phyloP scores from a whole-genome alignment of 2,113 vertebrate species.

The Hystrix brachyura region DNA sequence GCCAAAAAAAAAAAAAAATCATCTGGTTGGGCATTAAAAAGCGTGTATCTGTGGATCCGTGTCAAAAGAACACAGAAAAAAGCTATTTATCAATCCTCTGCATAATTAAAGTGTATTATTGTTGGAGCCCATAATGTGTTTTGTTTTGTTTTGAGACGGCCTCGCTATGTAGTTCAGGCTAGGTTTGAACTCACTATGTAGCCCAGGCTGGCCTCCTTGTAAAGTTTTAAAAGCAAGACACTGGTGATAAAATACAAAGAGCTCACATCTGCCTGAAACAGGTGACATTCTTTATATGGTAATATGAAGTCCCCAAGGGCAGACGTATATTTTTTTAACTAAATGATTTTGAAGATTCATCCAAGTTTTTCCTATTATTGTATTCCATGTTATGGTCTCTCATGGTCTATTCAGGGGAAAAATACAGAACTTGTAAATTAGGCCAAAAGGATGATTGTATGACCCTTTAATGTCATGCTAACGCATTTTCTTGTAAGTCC shows the following conservation, averaged over 20 bases:
- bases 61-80: slow-evolving; percentile 27
- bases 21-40: not conserved
- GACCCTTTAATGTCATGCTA: slow-evolving; percentile 31
- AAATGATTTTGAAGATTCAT: slow-evolving; percentile 49
- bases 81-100: not conserved
- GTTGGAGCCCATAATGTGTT: not conserved
- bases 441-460: slow-evolving; percentile 4
- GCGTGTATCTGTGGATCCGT: not conserved
- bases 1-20: not conserved
- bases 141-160: no score
- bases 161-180: no score
- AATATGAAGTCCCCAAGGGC: not conserved
- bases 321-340: slow-evolving; percentile 12
- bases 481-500: slow-evolving; percentile 20
- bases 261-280: not conserved
- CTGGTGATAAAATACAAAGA: slow-evolving; percentile 25
- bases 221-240: slow-evolving; percentile 39
- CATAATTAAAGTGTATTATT: not conserved
- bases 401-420: slow-evolving; percentile 8
- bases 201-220: not conserved
- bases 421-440: slow-evolving; percentile 39
- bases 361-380: not conserved
- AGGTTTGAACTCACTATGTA: no score
- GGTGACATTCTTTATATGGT: not conserved
- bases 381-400: not conserved